Conservation (phyloP, 2,888 invertebrate genomes). For the Oeneis ivallda region DNA sequence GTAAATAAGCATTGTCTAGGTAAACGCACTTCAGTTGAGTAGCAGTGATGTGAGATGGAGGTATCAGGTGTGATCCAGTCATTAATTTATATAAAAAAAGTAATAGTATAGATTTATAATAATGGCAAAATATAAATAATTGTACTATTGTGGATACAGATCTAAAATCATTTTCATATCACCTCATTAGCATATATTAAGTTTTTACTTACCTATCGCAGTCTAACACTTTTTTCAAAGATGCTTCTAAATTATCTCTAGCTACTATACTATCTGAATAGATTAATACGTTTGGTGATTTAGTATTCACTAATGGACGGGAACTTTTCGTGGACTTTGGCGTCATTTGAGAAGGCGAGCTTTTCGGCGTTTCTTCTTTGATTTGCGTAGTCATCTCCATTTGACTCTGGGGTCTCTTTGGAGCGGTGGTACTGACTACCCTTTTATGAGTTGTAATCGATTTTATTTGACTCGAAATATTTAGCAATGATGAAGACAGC, state of each 20-base stretch:
- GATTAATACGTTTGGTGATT: slow-evolving; percentile 91
- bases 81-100: too few relatives aligned
- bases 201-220: slow-evolving; percentile 84
- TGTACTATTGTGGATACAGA: too few relatives aligned
- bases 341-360: slow-evolving; percentile 57
- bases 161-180: too few relatives aligned
- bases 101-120: too few relatives aligned
- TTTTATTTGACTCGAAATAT: slow-evolving; percentile 78
- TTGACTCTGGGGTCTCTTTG: slow-evolving; percentile 61
- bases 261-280: slow-evolving; percentile 90
- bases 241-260: slow-evolving; percentile 87
- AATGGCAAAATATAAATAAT: too few relatives aligned
- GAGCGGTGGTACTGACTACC: slow-evolving; percentile 71
- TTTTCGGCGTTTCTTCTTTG: slow-evolving; percentile 56
- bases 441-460: slow-evolving; percentile 76
- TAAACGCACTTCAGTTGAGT: too few relatives aligned
- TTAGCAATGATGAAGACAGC: slow-evolving; percentile 68
- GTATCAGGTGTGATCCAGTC: too few relatives aligned
- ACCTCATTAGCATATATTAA: slow-evolving; percentile 19
- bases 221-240: slow-evolving; percentile 86
- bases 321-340: slow-evolving; percentile 70
- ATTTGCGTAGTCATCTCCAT: slow-evolving; percentile 55
- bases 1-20: too few relatives aligned
- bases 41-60: too few relatives aligned
- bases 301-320: slow-evolving; percentile 82